These are phyloP conservation scores for Megalopta genalis DNA, from an alignment of 1,140 invertebrate genomes.

Conservation along the genomic window DNA sequence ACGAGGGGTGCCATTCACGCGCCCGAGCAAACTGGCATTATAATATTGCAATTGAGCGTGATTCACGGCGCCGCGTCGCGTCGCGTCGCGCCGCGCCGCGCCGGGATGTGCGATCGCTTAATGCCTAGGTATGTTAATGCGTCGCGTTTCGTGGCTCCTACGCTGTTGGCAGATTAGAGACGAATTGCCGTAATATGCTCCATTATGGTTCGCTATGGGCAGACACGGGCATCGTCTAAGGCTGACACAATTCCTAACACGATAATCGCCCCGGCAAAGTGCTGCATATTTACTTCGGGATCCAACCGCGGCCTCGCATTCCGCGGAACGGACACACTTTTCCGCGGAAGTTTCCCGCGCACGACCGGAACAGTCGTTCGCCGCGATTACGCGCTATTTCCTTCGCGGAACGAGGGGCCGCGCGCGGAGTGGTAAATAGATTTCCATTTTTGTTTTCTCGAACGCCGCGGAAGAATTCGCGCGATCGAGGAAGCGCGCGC, in stretches of 20 bases:
- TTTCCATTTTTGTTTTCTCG: neutral
- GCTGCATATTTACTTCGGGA: slow-evolving; percentile 20
- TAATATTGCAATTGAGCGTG: slow-evolving; percentile 38
- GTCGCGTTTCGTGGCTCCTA: slow-evolving; percentile 68
- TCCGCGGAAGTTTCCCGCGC: neutral
- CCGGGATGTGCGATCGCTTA: slow-evolving; percentile 66
- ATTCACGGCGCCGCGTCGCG: slow-evolving; percentile 45
- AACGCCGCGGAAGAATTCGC: too few species aligned
- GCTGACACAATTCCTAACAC: slow-evolving; percentile 42
- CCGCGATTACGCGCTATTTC: slow-evolving; percentile 1
- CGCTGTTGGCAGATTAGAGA: slow-evolving; percentile 54
- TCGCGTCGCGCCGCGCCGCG: too few species aligned
- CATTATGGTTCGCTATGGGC: slow-evolving; percentile 43
- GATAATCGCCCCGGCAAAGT: slow-evolving; percentile 21
- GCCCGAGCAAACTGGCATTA: neutral
- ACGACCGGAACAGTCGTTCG: neutral
- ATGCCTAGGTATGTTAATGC: slow-evolving; percentile 70
- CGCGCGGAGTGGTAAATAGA: neutral
- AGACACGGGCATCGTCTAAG: neutral
- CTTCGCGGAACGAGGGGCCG: neutral
- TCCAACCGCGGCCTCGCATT: slow-evolving; percentile 14
- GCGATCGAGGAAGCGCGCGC: too few species aligned
- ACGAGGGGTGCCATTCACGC: too few species aligned
- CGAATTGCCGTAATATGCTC: slow-evolving; percentile 59
- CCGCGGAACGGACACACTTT: neutral